Conservation (phyloP, 2,113 vertebrate species). For the Macheiramphus alcinus region DNA sequence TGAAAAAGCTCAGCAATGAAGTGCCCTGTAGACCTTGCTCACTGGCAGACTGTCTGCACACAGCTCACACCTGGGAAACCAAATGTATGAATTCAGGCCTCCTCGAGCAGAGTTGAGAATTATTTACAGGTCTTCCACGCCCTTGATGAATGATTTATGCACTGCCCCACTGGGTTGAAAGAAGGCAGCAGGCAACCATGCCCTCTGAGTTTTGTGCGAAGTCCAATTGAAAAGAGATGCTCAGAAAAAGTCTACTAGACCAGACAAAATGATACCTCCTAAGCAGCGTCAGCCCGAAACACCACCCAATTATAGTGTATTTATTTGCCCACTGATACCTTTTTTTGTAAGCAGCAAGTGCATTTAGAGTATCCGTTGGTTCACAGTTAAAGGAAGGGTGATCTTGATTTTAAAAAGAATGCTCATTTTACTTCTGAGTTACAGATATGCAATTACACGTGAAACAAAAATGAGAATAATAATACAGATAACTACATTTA, state of each 20-base stretch:
- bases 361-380: too few species aligned
- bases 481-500: too few species aligned
- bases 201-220: background rate
- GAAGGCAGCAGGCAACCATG: background rate
- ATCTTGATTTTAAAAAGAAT: background rate
- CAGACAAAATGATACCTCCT: background rate
- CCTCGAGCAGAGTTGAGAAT: background rate
- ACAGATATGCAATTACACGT: background rate
- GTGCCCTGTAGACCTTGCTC: background rate
- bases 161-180: background rate
- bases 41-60: background rate
- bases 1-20: background rate
- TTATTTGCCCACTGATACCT: background rate
- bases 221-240: background rate
- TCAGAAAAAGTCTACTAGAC: background rate
- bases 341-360: background rate
- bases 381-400: background rate
- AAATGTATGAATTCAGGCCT: background rate
- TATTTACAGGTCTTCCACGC: background rate
- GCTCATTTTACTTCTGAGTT: background rate
- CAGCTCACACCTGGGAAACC: background rate
- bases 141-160: background rate
- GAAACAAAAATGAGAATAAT: background rate
- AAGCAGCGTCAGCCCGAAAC: fast-evolving
- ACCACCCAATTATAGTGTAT: fast-evolving